phyloP scores from a whole-genome alignment of 2,797 vertebrate genomes.

The Merluccius polli region DNA sequence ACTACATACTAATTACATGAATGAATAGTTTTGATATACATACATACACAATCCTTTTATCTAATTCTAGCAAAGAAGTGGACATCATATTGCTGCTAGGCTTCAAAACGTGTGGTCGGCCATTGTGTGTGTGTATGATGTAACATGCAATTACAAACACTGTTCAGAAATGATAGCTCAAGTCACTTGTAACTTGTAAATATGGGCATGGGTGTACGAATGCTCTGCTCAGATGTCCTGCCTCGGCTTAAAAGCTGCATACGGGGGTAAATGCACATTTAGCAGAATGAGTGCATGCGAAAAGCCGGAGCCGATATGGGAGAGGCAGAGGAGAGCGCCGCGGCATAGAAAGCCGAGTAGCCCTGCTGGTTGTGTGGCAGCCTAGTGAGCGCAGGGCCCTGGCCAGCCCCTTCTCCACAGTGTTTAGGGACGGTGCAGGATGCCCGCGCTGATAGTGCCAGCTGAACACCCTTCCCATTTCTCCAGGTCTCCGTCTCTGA shows the following conservation, averaged over 20 bases:
- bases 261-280: conserved; percentile 56
- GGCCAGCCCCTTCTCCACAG: conserved; percentile 75
- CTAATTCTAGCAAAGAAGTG: too few species aligned
- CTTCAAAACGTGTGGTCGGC: conserved; percentile 16
- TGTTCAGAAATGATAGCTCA: conserved; percentile 62
- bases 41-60: neutral
- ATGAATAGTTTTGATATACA: neutral
- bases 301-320: conserved; percentile 60
- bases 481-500: conserved; percentile 80
- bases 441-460: conserved; percentile 76
- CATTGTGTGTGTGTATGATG: conserved; percentile 44
- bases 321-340: conserved; percentile 50
- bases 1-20: neutral
- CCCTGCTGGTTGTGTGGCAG: conserved; percentile 61
- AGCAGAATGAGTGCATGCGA: conserved; percentile 59
- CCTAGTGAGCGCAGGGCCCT: conserved; percentile 49
- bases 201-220: conserved; percentile 59
- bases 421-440: conserved; percentile 77
- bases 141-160: conserved; percentile 55
- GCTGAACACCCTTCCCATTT: conserved; percentile 76
- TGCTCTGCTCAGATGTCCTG: conserved; percentile 58
- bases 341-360: conserved; percentile 58
- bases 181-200: conserved; percentile 63
- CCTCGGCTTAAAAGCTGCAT: conserved; percentile 48
- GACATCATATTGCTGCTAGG: too few species aligned